Evolutionary conservation across 2,888 invertebrate genomes (phyloP).

Genomic region (Frankliniella intonsa): DNA sequence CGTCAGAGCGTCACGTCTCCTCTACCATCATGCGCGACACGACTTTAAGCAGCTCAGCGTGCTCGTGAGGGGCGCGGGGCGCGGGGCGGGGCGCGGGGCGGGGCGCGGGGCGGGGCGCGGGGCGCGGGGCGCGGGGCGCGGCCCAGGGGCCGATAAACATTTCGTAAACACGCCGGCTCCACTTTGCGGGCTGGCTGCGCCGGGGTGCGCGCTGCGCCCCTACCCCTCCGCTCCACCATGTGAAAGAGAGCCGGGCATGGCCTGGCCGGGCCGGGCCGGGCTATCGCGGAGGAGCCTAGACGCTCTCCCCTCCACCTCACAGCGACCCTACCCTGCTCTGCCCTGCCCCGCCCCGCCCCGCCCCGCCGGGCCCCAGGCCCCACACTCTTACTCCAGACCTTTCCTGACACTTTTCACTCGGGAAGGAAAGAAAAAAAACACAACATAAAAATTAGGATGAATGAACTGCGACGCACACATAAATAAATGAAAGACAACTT

Average conservation of each 20-base stretch:
- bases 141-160: constrained; percentile 4
- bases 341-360: neutral
- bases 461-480: no score
- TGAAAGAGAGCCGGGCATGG: constrained; percentile 1
- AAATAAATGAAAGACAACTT: no score
- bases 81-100: neutral
- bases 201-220: neutral
- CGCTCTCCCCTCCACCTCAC: no score
- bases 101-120: no score
- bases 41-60: neutral
- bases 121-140: neutral
- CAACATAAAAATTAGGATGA: no score
- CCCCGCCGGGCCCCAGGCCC: neutral
- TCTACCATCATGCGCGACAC: neutral
- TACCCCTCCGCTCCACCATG: neutral
- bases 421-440: no score
- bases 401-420: neutral
- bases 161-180: constrained; percentile 2
- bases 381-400: neutral
- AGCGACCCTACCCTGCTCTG: neutral
- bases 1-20: no score
- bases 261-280: no score
- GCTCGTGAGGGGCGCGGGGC: neutral
- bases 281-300: no score
- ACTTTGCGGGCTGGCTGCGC: neutral